Evolutionary conservation across 2,888 invertebrate genomes (phyloP).

Genomic region (Clitarchus hookeri): DNA sequence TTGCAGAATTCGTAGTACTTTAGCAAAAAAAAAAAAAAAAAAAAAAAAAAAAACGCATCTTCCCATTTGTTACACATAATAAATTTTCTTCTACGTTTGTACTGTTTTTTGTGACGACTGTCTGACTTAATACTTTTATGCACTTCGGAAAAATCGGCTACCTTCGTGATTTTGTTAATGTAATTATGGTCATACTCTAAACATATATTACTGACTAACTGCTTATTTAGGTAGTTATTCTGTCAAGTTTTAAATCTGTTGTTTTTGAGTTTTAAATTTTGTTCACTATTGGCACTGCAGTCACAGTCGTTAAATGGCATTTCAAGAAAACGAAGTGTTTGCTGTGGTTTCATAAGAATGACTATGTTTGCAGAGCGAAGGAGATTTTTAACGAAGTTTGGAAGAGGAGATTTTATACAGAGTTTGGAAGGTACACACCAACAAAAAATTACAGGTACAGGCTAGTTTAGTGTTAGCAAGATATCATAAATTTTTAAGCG

Average conservation of each 20-base stretch:
- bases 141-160: background rate
- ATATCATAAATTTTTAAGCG: background rate
- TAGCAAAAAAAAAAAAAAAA: too few relatives aligned
- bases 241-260: background rate
- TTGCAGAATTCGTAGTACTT: too few relatives aligned
- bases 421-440: conserved; percentile 6
- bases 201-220: too few relatives aligned
- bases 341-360: background rate
- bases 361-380: conserved; percentile 1
- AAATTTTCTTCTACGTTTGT: too few relatives aligned
- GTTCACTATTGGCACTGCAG: background rate
- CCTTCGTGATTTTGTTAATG: background rate
- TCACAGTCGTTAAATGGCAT: background rate
- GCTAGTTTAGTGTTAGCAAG: conserved; percentile 1
- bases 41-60: too few relatives aligned
- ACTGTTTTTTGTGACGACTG: background rate
- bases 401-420: background rate
- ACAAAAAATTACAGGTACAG: background rate
- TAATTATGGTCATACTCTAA: background rate
- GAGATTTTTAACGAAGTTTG: conserved; percentile 14
- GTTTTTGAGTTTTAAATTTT: background rate
- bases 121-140: background rate
- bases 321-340: background rate
- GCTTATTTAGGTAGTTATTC: background rate
- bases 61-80: too few relatives aligned